A percentile compares a stretch with the other conserved stretches of the same genome.
These are phyloP conservation scores for Oryctes rhinoceros DNA, from an alignment of 1,140 invertebrate genomes.

Conservation along the genomic window DNA sequence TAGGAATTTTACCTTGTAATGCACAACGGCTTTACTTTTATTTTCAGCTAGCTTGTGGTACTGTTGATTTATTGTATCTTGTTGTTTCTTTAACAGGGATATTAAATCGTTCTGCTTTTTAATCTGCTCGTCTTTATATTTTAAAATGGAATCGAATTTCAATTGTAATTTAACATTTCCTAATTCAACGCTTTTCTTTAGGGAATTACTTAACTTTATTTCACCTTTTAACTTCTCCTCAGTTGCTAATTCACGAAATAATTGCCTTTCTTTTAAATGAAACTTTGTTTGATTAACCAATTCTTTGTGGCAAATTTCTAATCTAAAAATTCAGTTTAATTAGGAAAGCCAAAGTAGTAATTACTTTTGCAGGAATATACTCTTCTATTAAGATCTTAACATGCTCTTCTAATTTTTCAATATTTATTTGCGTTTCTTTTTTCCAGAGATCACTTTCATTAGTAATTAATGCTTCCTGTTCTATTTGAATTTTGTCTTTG, in stretches of 20 bases:
- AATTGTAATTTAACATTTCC: background rate
- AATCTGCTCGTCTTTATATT: constrained; percentile 18
- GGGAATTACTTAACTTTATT: background rate
- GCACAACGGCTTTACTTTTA: background rate
- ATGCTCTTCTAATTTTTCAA: constrained; percentile 16
- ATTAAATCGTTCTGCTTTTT: constrained; percentile 4
- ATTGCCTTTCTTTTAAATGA: background rate
- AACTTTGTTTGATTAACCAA: background rate
- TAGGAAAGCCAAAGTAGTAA: background rate
- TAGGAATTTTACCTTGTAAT: background rate
- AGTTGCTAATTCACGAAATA: constrained; percentile 8
- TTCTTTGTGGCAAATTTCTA: constrained; percentile 21
- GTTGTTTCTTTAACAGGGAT: constrained; percentile 15
- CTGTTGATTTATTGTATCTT: background rate
- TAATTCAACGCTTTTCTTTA: background rate
- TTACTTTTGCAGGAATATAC: background rate
- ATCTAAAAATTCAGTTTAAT: constrained; percentile 8
- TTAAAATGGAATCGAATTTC: constrained; percentile 16
- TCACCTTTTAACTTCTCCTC: background rate
- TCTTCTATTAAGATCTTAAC: constrained; percentile 31
- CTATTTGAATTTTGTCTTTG: constrained; percentile 4
- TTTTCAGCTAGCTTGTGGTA: background rate
- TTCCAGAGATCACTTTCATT: constrained; percentile 12
- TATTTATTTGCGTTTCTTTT: background rate
- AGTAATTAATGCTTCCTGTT: background rate